These are phyloP conservation scores for Ciconia stormi DNA, from an alignment of 2,113 vertebrate species.

Conservation along the genomic window DNA sequence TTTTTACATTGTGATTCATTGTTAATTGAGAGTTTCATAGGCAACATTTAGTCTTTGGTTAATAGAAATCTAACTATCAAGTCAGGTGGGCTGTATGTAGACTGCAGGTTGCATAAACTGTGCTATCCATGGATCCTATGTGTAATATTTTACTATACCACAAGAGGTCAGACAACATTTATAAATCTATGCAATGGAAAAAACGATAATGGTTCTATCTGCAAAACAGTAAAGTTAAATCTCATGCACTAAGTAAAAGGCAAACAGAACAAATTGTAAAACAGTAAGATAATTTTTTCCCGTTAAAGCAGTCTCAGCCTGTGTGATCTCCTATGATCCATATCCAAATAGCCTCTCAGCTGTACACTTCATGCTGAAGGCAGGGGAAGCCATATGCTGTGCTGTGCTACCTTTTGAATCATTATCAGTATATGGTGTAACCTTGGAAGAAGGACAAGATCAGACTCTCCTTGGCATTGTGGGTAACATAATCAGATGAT, in stretches of 20 bases:
- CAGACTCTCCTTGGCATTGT: neutral
- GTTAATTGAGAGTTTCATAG: neutral
- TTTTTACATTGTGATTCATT: neutral
- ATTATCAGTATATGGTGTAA: neutral
- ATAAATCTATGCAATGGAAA: constrained; percentile 13
- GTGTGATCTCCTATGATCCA: constrained; percentile 13
- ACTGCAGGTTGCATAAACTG: neutral
- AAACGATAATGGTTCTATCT: neutral
- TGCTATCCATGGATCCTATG: neutral
- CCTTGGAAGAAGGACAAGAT: constrained; percentile 20
- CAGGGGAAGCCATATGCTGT: constrained; percentile 57
- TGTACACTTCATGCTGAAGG: constrained; percentile 59
- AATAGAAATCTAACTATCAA: neutral
- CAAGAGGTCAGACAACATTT: constrained; percentile 65
- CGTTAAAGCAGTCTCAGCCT: constrained; percentile 54
- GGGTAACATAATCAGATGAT: neutral
- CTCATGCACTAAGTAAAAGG: neutral
- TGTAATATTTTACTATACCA: constrained; percentile 61
- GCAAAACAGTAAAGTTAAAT: neutral
- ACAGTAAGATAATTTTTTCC: neutral
- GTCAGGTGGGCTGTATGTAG: neutral
- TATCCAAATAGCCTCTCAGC: constrained; percentile 65
- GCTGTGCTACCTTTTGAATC: neutral
- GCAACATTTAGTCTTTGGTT: neutral
- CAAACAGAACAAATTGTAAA: constrained; percentile 1